Percentiles rank a stretch among this genome's conserved stretches.
phyloP scores from a whole-genome alignment of 2,797 vertebrate genomes.

The Numenius phaeopus region DNA sequence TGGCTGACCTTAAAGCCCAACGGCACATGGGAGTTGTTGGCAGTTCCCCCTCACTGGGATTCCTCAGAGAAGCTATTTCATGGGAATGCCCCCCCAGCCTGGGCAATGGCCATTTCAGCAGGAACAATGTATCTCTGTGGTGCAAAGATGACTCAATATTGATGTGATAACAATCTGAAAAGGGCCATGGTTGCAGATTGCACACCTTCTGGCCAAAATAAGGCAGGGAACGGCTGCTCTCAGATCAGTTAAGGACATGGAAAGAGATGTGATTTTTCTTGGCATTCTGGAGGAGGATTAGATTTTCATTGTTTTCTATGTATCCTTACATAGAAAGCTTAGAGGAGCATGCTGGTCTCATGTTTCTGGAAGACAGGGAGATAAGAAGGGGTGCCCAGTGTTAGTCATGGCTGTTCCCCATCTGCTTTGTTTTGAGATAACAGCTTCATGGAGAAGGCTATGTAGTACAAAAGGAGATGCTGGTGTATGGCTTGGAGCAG shows the following conservation, averaged over 20 bases:
- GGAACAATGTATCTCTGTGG: accelerated
- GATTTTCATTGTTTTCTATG: background rate
- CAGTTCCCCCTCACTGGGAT: background rate
- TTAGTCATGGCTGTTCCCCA: background rate
- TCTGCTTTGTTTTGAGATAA: conserved; percentile 29
- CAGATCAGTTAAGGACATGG: background rate
- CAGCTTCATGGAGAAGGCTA: background rate
- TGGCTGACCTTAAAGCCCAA: background rate
- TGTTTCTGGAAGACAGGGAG: conserved; percentile 1
- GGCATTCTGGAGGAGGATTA: background rate
- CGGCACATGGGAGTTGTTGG: background rate
- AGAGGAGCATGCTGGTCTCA: background rate
- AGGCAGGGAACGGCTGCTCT: background rate
- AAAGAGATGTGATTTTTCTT: background rate
- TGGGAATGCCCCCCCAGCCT: background rate
- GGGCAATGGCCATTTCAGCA: background rate
- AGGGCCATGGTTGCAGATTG: background rate
- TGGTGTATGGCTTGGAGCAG: background rate
- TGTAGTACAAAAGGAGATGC: background rate
- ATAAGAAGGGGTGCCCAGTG: background rate
- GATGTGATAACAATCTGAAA: background rate
- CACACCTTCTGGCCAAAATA: background rate
- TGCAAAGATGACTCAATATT: background rate
- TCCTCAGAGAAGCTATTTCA: background rate
- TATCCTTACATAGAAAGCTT: background rate